Conservation (phyloP, 2,888 invertebrate genomes). For the Ophonus ardosiacus region DNA sequence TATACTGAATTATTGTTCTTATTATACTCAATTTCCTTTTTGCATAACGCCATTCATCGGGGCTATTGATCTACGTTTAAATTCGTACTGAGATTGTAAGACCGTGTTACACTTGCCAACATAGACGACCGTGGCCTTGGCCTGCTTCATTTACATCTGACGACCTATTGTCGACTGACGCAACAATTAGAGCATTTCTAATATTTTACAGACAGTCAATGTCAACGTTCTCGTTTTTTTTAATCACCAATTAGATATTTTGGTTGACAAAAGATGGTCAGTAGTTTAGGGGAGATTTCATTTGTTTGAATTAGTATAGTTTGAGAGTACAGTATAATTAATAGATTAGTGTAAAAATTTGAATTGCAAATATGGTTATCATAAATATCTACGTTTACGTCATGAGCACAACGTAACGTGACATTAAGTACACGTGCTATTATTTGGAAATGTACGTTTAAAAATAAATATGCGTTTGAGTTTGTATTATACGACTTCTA, state of each 20-base stretch:
- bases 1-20: too few relatives aligned
- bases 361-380: background rate
- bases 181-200: background rate
- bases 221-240: conserved; percentile 11
- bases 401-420: background rate
- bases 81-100: conserved; percentile 2
- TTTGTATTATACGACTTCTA: background rate
- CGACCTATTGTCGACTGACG: conserved; percentile 28
- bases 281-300: background rate
- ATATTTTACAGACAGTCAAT: background rate
- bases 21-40: background rate
- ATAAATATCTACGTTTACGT: background rate
- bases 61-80: conserved; percentile 42
- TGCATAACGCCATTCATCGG: conserved; percentile 2
- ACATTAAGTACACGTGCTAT: background rate
- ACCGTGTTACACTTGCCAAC: conserved; percentile 10
- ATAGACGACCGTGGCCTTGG: conserved; percentile 35
- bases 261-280: background rate
- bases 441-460: background rate
- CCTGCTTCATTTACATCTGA: conserved; percentile 26
- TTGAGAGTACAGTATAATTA: background rate
- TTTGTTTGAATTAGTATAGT: conserved; percentile 7
- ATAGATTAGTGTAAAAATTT: background rate
- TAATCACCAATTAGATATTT: background rate
- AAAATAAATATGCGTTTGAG: background rate